A percentile compares a stretch with the other conserved stretches of the same genome.
Evolutionary conservation across 2,888 invertebrate species (phyloP).

Genomic region (Philopedon plagiatum): DNA sequence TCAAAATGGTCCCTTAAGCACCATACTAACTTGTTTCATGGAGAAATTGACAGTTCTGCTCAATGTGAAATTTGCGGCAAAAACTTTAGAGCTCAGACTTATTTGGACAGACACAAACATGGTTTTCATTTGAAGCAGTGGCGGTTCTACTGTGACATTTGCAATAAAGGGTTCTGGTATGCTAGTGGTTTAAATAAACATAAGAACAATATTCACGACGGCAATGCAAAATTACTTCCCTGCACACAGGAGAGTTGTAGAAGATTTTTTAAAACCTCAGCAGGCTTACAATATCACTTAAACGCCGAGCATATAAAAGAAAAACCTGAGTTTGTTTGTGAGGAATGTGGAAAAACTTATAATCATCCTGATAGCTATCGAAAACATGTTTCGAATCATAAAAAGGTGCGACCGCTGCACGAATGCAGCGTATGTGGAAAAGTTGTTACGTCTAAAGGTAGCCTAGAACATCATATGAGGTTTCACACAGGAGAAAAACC

Average conservation of each 20-base stretch:
- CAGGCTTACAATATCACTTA: slow-evolving; percentile 12
- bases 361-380: slow-evolving; percentile 57
- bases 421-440: slow-evolving; percentile 20
- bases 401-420: background rate
- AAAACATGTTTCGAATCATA: slow-evolving; percentile 51
- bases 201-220: slow-evolving; percentile 46
- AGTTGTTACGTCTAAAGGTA: background rate
- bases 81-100: background rate
- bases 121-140: too few species aligned
- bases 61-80: slow-evolving; percentile 29
- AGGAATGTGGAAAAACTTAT: slow-evolving; percentile 70
- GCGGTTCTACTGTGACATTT: slow-evolving; percentile 49
- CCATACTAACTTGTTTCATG: slow-evolving; percentile 13
- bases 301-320: slow-evolving; percentile 68
- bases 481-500: slow-evolving; percentile 59
- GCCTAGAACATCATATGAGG: slow-evolving; percentile 48
- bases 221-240: background rate
- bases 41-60: background rate
- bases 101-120: background rate
- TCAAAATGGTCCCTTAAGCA: background rate
- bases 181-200: slow-evolving; percentile 36
- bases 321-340: slow-evolving; percentile 68
- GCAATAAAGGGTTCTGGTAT: slow-evolving; percentile 45
- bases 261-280: background rate
- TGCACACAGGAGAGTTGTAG: slow-evolving; percentile 26